Percentiles rank a stretch among this genome's conserved stretches.
Evolutionary conservation across 2,797 vertebrate species (phyloP).

Genomic region (Mus spretus): DNA sequence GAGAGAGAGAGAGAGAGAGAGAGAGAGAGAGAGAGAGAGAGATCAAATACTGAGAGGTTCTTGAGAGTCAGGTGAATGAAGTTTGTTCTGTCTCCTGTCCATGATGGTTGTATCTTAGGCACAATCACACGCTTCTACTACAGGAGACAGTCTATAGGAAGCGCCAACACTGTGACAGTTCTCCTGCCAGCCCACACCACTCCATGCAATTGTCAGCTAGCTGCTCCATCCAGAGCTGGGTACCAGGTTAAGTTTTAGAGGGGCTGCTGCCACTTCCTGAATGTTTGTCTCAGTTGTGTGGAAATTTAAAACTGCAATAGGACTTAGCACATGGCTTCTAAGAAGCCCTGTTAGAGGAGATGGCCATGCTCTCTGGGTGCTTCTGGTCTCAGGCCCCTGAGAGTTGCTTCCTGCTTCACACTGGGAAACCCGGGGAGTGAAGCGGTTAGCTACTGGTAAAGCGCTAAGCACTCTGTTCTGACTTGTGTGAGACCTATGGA

Average conservation of each 20-base stretch:
- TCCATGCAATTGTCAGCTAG: fast-evolving
- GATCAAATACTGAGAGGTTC: not conserved
- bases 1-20: not conserved
- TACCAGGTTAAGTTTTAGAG: not conserved
- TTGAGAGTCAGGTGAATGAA: not conserved
- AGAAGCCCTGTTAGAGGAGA: not conserved
- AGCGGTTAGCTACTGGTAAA: not conserved
- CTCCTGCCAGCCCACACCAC: not conserved
- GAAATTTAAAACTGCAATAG: not conserved
- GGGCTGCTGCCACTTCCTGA: not conserved
- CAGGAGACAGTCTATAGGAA: not conserved
- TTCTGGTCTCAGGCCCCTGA: not conserved
- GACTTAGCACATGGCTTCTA: not conserved
- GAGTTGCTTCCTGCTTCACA: not conserved
- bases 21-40: not conserved
- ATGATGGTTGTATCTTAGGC: not conserved
- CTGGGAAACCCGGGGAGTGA: not conserved
- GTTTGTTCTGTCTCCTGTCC: not conserved
- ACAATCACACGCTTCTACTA: not conserved
- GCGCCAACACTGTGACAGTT: too few relatives aligned
- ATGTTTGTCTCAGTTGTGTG: conserved; percentile 23
- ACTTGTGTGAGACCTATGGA: not conserved
- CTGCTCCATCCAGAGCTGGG: not conserved
- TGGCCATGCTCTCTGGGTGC: not conserved
- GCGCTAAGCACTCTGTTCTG: not conserved